These are phyloP conservation scores for Amiota mariae DNA, from an alignment of 2,888 invertebrate genomes.

Conservation along the genomic window DNA sequence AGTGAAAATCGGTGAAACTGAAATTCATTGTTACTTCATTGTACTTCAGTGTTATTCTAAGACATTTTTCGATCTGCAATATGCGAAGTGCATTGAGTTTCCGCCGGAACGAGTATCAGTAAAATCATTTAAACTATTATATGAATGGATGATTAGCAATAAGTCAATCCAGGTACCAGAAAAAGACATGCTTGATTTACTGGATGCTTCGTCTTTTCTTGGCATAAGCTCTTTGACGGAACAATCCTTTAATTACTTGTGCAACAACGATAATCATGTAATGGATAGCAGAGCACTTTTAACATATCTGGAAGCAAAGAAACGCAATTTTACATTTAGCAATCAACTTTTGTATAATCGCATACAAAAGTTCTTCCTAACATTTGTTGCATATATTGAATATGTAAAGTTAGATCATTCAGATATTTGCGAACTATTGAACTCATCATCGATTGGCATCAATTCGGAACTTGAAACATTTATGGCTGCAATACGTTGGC, in stretches of 20 bases:
- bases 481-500: conserved; percentile 87
- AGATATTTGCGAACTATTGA: conserved; percentile 79
- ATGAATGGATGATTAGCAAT: conserved; percentile 88
- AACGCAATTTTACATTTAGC: conserved; percentile 71
- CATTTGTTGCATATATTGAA: too few species aligned
- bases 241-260: conserved; percentile 85
- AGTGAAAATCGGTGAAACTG: conserved; percentile 55
- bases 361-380: conserved; percentile 82
- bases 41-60: conserved; percentile 71
- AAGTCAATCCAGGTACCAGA: conserved; percentile 74
- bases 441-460: conserved; percentile 83
- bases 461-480: conserved; percentile 80
- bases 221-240: conserved; percentile 83
- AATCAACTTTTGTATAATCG: conserved; percentile 83
- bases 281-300: conserved; percentile 84
- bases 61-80: conserved; percentile 65
- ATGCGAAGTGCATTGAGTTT: conserved; percentile 61
- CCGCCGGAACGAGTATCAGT: conserved; percentile 74
- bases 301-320: conserved; percentile 78
- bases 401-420: conserved; percentile 79
- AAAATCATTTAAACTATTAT: conserved; percentile 81
- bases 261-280: conserved; percentile 80
- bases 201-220: conserved; percentile 82
- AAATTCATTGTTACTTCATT: conserved; percentile 67
- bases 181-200: conserved; percentile 83